Conservation (phyloP, 2,797 vertebrate genomes). For the Danio aesculapii region DNA sequence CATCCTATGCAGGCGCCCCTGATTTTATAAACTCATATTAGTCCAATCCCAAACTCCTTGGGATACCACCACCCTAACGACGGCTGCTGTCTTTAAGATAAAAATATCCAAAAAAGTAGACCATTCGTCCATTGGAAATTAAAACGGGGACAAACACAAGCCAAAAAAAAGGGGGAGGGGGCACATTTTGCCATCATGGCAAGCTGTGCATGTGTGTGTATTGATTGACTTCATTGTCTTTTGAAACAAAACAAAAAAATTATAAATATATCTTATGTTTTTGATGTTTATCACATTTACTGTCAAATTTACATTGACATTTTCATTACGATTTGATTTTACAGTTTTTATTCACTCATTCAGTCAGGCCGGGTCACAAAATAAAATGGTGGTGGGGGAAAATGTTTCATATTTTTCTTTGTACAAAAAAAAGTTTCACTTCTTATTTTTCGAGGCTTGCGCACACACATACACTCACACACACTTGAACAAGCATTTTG, state of each 20-base stretch:
- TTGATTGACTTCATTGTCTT: conserved; percentile 48
- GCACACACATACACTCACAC: conserved; percentile 2
- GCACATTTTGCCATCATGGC: conserved; percentile 78
- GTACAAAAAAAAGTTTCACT: conserved; percentile 38
- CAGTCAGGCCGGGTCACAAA: conserved; percentile 9
- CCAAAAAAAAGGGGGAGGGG: conserved; percentile 1
- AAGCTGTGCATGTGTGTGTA: conserved; percentile 79
- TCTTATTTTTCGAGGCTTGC: conserved; percentile 45
- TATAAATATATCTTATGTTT: conserved; percentile 71
- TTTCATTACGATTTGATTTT: conserved; percentile 9
- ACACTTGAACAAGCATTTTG: not conserved
- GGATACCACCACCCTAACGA: conserved; percentile 38
- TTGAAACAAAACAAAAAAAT: conserved; percentile 75
- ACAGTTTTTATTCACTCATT: conserved; percentile 15
- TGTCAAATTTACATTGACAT: conserved; percentile 47
- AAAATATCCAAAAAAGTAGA: conserved; percentile 55
- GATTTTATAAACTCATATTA: conserved; percentile 59
- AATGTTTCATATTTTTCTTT: conserved; percentile 37
- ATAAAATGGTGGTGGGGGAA: not conserved
- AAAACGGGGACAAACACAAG: conserved; percentile 33
- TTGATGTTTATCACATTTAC: conserved; percentile 64
- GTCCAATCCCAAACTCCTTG: conserved; percentile 65
- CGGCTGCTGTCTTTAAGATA: conserved; percentile 49
- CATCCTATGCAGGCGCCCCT: conserved; percentile 77
- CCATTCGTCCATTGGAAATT: conserved; percentile 42